Percentiles rank a stretch among this genome's conserved stretches.
These are phyloP conservation scores for Whitmania pigra DNA, from an alignment of 1,140 invertebrate genomes.

Conservation along the genomic window DNA sequence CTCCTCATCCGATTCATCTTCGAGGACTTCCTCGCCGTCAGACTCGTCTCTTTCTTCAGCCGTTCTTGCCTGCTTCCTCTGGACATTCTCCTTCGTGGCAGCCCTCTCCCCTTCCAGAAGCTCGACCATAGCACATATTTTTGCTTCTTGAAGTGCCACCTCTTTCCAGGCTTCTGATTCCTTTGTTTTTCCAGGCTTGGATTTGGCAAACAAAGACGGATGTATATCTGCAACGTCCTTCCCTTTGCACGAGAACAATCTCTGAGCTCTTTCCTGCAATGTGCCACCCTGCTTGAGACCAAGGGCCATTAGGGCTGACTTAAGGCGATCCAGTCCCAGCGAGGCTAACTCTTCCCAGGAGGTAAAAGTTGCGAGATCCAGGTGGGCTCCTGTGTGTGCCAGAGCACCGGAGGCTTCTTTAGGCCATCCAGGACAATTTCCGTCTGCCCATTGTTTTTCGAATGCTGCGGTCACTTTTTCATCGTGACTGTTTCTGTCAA, in stretches of 20 bases:
- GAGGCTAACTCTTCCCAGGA: conserved; percentile 95
- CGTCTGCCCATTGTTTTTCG: conserved; percentile 71
- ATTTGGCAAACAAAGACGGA: conserved; percentile 74
- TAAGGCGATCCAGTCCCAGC: conserved; percentile 86
- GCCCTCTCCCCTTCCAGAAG: conserved; percentile 62
- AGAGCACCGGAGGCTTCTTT: conserved; percentile 88
- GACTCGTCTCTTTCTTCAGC: conserved; percentile 84
- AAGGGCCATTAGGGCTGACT: conserved; percentile 88
- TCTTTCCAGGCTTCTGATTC: conserved; percentile 45
- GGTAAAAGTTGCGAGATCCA: conserved; percentile 85
- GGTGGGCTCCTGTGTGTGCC: conserved; percentile 74
- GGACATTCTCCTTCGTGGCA: conserved; percentile 92
- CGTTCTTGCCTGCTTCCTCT: conserved; percentile 89
- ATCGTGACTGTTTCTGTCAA: conserved; percentile 67
- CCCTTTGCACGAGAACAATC: conserved; percentile 44
- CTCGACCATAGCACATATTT: conserved; percentile 73
- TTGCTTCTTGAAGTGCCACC: conserved; percentile 69
- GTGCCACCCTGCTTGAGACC: conserved; percentile 89
- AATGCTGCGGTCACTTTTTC: conserved; percentile 68
- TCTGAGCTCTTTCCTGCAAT: conserved; percentile 24
- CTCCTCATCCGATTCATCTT: conserved; percentile 56
- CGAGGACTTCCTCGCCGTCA: conserved; percentile 35
- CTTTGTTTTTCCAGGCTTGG: conserved; percentile 38
- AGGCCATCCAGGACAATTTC: conserved; percentile 83
- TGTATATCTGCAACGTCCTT: conserved; percentile 69